Base-by-base conservation (phyloP, 1,140 invertebrate genomes). In the Bombus waltoni region DNA sequence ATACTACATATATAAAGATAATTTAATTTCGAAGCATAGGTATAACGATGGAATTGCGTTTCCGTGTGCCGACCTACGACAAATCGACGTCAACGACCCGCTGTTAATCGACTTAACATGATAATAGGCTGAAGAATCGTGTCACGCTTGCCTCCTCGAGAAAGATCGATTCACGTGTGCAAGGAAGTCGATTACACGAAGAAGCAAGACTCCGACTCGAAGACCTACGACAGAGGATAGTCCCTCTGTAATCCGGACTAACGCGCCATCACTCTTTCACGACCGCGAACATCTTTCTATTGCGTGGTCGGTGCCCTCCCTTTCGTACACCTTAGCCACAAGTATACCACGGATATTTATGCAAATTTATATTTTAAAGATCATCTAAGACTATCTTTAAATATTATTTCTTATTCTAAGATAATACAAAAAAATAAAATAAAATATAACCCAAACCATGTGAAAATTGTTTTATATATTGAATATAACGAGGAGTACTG, bases 151-250 rank as follows among this genome's bases (percentile, higher is more conserved):
- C 42, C 73, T 89, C 71, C 62, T 73, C 53, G 79, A 83, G 87
- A 83, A 87, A 80, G 87, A 86, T 86, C 72, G 81, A 70, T 89
- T 79, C 66, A 42, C 22, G 77, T 66, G 83, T n/a, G 25, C 86
- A 83, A 76, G 86, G 86, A 89, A 89, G 85, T 87, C 82, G 83
- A 87, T 83, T 82, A 86, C 77, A 59, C 68, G 75, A 72, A 72
- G 83, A 85, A 80, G 40, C 83, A 72, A 85, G 83, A 80, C 77
- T n/a, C 53, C 1, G n/a, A 38, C 59, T 86, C 28, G 77, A 88
- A 86, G 78, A 88, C 87, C 57, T 88, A 88, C 77, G 77, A 87
- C 77, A 15, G 77, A 62, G 77, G 44, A 81, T 57, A 81, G 86
- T 81, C 73, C 59, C 70, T 81, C 38, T 25, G 75, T 77, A 86